These are phyloP conservation scores for Subacronicta megacephala DNA, from an alignment of 2,888 invertebrate genomes.

Conservation along the genomic window DNA sequence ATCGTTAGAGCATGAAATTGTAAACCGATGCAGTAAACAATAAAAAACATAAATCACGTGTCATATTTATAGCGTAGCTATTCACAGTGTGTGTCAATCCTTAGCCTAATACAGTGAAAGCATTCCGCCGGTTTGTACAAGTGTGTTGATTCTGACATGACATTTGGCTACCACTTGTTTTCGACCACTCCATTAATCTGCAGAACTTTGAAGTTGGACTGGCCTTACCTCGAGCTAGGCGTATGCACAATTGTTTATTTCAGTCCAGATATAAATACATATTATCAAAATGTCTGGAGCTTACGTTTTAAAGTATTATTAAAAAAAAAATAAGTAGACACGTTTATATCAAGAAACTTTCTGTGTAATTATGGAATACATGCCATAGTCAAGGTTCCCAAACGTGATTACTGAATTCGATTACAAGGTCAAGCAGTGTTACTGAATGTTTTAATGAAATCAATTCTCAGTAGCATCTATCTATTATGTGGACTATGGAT, in stretches of 20 bases:
- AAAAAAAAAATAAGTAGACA: too few relatives aligned
- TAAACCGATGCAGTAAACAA: not conserved
- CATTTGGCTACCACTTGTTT: constrained; percentile 26
- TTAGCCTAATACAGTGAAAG: constrained; percentile 25
- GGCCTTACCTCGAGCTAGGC: not conserved
- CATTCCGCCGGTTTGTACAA: constrained; percentile 13
- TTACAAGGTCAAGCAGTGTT: too few relatives aligned
- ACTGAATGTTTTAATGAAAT: too few relatives aligned
- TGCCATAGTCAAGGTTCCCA: too few relatives aligned
- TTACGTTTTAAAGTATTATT: too few relatives aligned
- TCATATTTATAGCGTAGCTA: constrained; percentile 1
- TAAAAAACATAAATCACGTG: not conserved
- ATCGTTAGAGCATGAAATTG: too few relatives aligned
- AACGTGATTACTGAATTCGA: too few relatives aligned
- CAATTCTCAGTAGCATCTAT: too few relatives aligned
- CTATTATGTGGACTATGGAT: too few relatives aligned
- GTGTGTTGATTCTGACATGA: constrained; percentile 36
- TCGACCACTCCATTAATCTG: constrained; percentile 31
- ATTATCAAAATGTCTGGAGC: not conserved
- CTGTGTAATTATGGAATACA: too few relatives aligned
- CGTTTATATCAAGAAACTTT: too few relatives aligned
- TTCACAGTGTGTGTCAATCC: not conserved
- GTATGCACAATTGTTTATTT: not conserved
- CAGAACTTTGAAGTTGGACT: constrained; percentile 7
- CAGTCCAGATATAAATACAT: not conserved